A percentile compares a stretch with the other conserved stretches of the same genome.
Evolutionary conservation across 2,888 invertebrate genomes (phyloP).

Genomic region (Drosophila monieri): DNA sequence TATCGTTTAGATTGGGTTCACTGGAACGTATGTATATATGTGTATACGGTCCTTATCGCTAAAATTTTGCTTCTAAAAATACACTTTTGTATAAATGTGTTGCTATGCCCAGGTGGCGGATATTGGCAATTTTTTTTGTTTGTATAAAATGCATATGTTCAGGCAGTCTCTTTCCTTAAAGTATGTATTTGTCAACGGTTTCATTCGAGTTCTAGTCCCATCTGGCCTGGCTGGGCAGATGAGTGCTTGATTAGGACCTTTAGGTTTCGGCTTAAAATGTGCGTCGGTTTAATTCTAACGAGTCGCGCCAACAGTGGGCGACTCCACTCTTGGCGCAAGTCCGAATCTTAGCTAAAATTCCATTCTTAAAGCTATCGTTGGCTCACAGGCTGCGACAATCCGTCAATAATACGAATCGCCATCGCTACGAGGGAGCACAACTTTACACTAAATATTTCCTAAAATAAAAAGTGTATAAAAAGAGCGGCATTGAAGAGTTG

Average conservation of each 20-base stretch:
- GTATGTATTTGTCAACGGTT: slow-evolving; percentile 74
- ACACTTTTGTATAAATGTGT: slow-evolving; percentile 48
- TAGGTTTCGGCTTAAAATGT: slow-evolving; percentile 33
- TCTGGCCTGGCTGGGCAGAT: slow-evolving; percentile 11
- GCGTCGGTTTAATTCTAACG: slow-evolving; percentile 35
- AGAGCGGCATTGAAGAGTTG: slow-evolving; percentile 49
- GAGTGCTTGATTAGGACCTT: slow-evolving; percentile 22
- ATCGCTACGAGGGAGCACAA: slow-evolving; percentile 14
- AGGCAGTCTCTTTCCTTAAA: slow-evolving; percentile 70
- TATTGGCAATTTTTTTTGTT: slow-evolving; percentile 33
- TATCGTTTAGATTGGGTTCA: slow-evolving; percentile 28
- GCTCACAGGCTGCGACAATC: slow-evolving; percentile 8
- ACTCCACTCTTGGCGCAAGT: slow-evolving; percentile 57
- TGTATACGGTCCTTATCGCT: slow-evolving; percentile 51
- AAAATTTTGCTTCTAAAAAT: slow-evolving; percentile 50
- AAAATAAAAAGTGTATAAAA: slow-evolving; percentile 37
- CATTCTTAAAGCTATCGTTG: slow-evolving; percentile 18
- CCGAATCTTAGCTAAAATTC: slow-evolving; percentile 28
- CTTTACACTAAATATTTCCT: slow-evolving; percentile 36
- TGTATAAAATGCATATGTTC: slow-evolving; percentile 65
- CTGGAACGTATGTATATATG: slow-evolving; percentile 35
- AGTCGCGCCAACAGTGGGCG: slow-evolving; percentile 53
- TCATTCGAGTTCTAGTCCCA: slow-evolving; percentile 61
- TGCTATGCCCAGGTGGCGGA: slow-evolving; percentile 40
- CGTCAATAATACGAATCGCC: too few relatives aligned